Conservation (phyloP, 2,888 invertebrate species). For the Sphaerophoria rueppellii region DNA sequence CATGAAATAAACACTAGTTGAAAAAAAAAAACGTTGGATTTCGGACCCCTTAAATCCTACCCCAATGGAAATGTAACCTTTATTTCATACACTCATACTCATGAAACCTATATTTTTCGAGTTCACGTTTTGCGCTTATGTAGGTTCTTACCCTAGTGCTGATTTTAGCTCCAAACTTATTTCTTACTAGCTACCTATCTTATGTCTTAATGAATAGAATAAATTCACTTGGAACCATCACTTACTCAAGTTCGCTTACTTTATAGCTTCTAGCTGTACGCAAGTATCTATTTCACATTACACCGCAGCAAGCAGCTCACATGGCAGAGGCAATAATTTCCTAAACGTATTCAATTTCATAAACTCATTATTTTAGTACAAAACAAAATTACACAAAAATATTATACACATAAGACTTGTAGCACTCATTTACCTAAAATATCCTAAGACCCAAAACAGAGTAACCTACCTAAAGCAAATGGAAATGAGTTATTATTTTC, state of each 20-base stretch:
- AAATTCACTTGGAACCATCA: conserved; percentile 13
- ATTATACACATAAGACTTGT: conserved; percentile 8
- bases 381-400: conserved; percentile 47
- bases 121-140: no score
- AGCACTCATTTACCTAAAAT: neutral
- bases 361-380: conserved; percentile 75
- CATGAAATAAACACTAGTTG: no score
- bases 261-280: conserved; percentile 49
- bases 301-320: conserved; percentile 71
- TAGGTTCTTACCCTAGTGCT: no score
- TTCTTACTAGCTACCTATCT: conserved; percentile 50
- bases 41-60: no score
- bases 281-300: conserved; percentile 67
- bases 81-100: no score
- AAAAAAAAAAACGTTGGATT: no score
- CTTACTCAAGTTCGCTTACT: conserved; percentile 30
- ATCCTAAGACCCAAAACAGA: neutral
- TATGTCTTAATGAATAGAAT: conserved; percentile 63
- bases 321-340: conserved; percentile 75
- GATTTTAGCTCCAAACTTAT: no score
- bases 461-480: conserved; percentile 22
- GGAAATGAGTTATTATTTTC: conserved; percentile 64
- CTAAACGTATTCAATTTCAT: conserved; percentile 75
- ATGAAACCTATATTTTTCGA: no score
- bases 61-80: no score